Evolutionary conservation across 2,797 vertebrate species (phyloP).

Genomic region (Paguma larvata): DNA sequence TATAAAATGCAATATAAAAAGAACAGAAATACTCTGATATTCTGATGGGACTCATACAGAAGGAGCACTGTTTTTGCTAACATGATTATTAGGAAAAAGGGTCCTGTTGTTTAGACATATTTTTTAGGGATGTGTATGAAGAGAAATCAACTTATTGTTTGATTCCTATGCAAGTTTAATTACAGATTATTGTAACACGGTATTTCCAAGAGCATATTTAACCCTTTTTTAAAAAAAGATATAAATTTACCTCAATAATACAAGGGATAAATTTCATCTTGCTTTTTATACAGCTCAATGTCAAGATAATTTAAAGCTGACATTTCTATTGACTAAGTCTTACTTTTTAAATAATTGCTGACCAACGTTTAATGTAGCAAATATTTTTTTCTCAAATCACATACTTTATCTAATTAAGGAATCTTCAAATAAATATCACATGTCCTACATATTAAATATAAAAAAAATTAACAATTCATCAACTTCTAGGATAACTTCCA

Average conservation of each 20-base stretch:
- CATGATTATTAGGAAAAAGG: neutral
- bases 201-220: neutral
- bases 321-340: neutral
- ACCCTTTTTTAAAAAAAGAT: neutral
- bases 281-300: neutral
- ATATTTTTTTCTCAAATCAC: constrained; percentile 16
- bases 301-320: neutral
- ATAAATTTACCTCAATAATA: neutral
- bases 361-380: constrained; percentile 7
- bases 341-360: constrained; percentile 23
- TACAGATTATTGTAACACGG: neutral
- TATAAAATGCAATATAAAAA: neutral
- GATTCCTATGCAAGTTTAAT: neutral
- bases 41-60: neutral
- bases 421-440: neutral
- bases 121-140: neutral
- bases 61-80: neutral
- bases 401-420: constrained; percentile 6
- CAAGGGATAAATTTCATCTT: neutral
- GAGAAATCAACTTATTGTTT: neutral
- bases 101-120: neutral
- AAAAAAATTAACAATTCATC: neutral
- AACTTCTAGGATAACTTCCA: neutral
- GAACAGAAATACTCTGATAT: constrained; percentile 16
- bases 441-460: neutral